Conservation (phyloP, 2,113 vertebrate species). For the Galeopterus variegatus region DNA sequence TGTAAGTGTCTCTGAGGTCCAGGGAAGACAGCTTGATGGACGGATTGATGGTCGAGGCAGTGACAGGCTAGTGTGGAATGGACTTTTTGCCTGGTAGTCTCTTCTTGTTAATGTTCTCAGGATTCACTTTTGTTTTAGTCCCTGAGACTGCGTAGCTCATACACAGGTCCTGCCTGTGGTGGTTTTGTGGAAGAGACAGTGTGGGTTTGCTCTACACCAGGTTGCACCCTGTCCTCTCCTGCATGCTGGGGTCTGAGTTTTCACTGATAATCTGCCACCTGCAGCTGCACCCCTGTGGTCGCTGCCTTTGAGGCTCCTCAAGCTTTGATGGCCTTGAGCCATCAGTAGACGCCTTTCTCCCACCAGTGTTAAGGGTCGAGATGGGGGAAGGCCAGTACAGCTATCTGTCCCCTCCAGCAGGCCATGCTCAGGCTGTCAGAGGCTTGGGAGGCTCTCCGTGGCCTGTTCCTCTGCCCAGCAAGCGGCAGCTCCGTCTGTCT, state of each 20-base stretch:
- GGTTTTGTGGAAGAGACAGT: fast-evolving
- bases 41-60: fast-evolving
- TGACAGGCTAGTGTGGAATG: fast-evolving
- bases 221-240: no score
- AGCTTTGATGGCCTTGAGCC: not conserved
- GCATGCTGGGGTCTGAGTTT: no score
- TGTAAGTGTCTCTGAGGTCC: slow-evolving; percentile 89
- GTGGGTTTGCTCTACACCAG: not conserved
- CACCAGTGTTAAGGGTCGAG: not conserved
- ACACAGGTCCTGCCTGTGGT: fast-evolving
- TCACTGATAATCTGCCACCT: not conserved
- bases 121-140: fast-evolving
- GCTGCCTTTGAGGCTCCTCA: not conserved
- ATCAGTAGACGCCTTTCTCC: fast-evolving
- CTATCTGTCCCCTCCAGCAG: not conserved
- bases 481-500: fast-evolving
- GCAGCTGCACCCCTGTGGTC: fast-evolving
- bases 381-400: not conserved
- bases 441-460: fast-evolving
- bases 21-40: fast-evolving
- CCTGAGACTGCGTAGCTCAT: fast-evolving
- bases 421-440: fast-evolving
- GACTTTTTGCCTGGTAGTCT: not conserved
- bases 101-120: fast-evolving
- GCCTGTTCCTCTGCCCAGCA: not conserved